Conservation (phyloP, 2,113 vertebrate species). For the Sturnus vulgaris region DNA sequence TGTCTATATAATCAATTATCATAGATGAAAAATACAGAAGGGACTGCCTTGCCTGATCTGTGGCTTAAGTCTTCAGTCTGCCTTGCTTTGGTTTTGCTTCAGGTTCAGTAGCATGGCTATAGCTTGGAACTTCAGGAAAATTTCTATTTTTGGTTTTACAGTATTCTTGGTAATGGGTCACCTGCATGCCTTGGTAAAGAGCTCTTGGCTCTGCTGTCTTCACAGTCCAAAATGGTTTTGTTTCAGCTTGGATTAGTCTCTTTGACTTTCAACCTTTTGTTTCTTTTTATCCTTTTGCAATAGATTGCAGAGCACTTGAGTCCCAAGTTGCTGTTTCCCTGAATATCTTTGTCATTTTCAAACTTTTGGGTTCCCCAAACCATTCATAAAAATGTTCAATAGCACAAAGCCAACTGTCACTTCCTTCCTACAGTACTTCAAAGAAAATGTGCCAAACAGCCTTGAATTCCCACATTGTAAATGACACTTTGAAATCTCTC, state of each 20-base stretch:
- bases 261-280: neutral
- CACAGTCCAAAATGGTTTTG: neutral
- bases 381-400: neutral
- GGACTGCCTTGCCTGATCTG: neutral
- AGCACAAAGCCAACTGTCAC: neutral
- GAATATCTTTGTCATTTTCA: neutral
- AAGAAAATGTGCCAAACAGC: neutral
- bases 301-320: neutral
- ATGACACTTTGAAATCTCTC: neutral
- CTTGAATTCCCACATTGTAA: neutral
- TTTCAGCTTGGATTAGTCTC: neutral
- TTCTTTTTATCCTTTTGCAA: neutral
- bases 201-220: neutral
- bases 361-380: neutral
- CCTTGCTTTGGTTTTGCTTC: neutral
- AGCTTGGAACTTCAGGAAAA: neutral
- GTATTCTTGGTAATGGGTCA: neutral
- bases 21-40: neutral
- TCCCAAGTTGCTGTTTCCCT: neutral
- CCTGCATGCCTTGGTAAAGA: neutral
- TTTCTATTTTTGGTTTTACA: neutral
- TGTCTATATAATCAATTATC: neutral
- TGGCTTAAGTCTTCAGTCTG: neutral
- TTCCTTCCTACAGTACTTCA: neutral
- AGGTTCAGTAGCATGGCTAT: neutral